These are phyloP conservation scores for Augiades crinisus DNA, from an alignment of 2,888 invertebrate species.

Conservation along the genomic window DNA sequence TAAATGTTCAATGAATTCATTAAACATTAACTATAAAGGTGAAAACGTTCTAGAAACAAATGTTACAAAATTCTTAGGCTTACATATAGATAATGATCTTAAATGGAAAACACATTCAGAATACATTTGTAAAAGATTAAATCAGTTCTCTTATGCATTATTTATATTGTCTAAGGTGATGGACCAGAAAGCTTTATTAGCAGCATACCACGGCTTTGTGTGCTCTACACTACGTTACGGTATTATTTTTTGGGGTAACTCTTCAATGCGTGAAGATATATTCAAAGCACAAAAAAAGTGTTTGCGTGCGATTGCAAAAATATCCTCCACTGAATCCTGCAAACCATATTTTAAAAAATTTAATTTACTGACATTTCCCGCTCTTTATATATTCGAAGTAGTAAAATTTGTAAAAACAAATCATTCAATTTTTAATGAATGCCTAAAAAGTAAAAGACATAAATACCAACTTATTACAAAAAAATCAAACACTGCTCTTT, in stretches of 20 bases:
- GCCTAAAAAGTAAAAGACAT: neutral
- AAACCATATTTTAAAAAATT: neutral
- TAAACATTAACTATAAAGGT: neutral
- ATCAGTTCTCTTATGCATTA: neutral
- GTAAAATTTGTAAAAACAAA: neutral
- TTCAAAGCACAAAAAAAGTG: slow-evolving; percentile 1
- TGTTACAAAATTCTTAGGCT: neutral
- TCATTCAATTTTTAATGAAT: neutral
- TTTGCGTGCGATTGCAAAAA: neutral
- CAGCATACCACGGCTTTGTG: neutral
- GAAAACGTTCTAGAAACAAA: neutral
- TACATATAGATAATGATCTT: neutral
- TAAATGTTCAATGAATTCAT: neutral
- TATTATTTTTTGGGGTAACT: neutral
- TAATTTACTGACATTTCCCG: neutral
- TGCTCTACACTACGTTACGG: neutral
- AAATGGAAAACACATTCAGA: neutral
- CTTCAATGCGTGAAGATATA: neutral
- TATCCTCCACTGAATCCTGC: neutral
- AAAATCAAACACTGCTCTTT: neutral
- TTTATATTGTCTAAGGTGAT: neutral
- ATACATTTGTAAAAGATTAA: neutral
- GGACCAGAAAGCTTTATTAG: neutral
- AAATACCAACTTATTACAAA: neutral
- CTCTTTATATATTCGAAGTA: neutral